Evolutionary conservation across 1,140 invertebrate species (phyloP).

Genomic region (Fragariocoptes setiger): DNA sequence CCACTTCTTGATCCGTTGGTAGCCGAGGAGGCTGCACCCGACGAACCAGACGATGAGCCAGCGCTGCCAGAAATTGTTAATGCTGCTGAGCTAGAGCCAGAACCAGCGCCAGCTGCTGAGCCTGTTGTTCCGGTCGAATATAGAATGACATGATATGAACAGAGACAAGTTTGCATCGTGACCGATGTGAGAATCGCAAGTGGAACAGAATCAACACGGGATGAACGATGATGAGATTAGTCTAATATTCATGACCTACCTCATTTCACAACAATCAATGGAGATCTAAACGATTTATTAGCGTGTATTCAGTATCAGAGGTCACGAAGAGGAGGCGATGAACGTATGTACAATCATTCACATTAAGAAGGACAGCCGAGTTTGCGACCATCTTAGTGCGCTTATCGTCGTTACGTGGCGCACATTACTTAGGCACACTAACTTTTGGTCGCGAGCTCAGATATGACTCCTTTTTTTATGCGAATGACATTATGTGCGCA

Average conservation of each 20-base stretch:
- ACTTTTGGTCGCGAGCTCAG: not conserved
- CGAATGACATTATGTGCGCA: not conserved
- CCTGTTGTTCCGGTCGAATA: not conserved
- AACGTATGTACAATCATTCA: not conserved
- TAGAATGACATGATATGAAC: too few relatives aligned
- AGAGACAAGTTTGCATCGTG: too few relatives aligned
- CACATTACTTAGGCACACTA: not conserved
- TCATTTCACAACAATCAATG: too few relatives aligned
- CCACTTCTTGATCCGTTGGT: not conserved
- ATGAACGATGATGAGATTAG: too few relatives aligned
- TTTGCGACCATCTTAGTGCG: not conserved
- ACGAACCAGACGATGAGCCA: too few relatives aligned
- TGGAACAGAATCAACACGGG: too few relatives aligned
- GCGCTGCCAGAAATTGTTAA: not conserved
- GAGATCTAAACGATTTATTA: too few relatives aligned
- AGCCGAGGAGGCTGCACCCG: not conserved
- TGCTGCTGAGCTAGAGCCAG: not conserved
- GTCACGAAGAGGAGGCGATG: too few relatives aligned
- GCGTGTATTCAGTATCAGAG: too few relatives aligned
- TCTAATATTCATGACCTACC: too few relatives aligned
- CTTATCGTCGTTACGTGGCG: not conserved
- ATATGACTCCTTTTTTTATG: not conserved
- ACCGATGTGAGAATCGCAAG: too few relatives aligned
- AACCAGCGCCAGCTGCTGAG: not conserved
- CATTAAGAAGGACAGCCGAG: not conserved